Conservation (phyloP, 2,113 vertebrate genomes). For the Nansenia antarctica region DNA sequence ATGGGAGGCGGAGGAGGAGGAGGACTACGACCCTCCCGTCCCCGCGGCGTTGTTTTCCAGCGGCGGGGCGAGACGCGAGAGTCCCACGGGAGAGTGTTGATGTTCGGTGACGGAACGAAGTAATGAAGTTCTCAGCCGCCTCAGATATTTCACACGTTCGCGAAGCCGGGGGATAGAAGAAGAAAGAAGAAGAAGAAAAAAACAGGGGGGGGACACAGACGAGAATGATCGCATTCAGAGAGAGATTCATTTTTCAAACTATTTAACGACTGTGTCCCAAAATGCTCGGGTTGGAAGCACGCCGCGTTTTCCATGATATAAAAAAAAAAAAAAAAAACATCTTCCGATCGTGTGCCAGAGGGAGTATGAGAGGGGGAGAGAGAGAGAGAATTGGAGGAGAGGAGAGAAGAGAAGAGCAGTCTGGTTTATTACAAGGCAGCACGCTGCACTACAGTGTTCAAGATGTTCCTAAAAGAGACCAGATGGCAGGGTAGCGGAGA, state of each 20-base stretch:
- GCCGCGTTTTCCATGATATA: constrained; percentile 59
- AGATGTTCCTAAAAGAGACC: constrained; percentile 77
- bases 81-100: constrained; percentile 10
- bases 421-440: constrained; percentile 73
- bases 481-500: constrained; percentile 69
- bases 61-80: not conserved
- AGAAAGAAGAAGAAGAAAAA: constrained; percentile 29
- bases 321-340: constrained; percentile 48
- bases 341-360: constrained; percentile 55
- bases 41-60: constrained; percentile 9
- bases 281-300: constrained; percentile 55
- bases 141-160: constrained; percentile 67
- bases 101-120: constrained; percentile 43
- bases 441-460: constrained; percentile 65
- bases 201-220: constrained; percentile 48
- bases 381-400: constrained; percentile 26
- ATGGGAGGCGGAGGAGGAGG: not conserved
- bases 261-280: constrained; percentile 62
- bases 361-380: constrained; percentile 12
- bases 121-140: constrained; percentile 67
- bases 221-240: constrained; percentile 64
- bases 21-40: not conserved
- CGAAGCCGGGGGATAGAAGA: constrained; percentile 50
- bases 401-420: constrained; percentile 54
- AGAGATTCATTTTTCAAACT: constrained; percentile 65